Percentiles rank a stretch among this genome's conserved stretches.
Conservation (phyloP, 2,113 vertebrate genomes). For the Spea bombifrons region DNA sequence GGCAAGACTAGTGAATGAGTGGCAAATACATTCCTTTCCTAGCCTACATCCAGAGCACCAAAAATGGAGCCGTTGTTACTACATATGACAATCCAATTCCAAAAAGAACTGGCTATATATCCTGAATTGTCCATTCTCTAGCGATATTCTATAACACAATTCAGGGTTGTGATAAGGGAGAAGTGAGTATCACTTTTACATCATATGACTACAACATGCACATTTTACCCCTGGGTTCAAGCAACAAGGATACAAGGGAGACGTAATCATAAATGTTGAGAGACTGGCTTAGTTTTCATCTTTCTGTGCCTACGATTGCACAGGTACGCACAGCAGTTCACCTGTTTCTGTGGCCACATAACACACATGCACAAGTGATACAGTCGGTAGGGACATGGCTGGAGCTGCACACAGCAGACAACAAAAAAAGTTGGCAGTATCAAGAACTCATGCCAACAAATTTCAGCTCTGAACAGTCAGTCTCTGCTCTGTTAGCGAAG, state of each 20-base stretch:
- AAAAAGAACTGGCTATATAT: constrained; percentile 62
- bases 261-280: constrained; percentile 60
- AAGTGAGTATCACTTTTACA: constrained; percentile 78
- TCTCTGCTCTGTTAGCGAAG: constrained; percentile 95
- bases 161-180: constrained; percentile 58
- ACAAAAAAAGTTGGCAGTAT: constrained; percentile 63
- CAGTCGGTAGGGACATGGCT: constrained; percentile 57
- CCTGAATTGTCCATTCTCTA: constrained; percentile 63
- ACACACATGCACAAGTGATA: constrained; percentile 80
- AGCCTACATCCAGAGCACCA: constrained; percentile 65
- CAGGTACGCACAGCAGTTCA: constrained; percentile 69
- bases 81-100: constrained; percentile 59
- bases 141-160: constrained; percentile 61
- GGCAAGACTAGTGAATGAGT: constrained; percentile 66
- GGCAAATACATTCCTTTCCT: constrained; percentile 60
- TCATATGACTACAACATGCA: constrained; percentile 90
- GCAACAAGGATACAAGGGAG: constrained; percentile 77
- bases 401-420: constrained; percentile 68
- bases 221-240: constrained; percentile 78
- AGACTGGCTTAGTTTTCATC: constrained; percentile 64
- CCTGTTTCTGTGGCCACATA: constrained; percentile 60
- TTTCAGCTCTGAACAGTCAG: constrained; percentile 92
- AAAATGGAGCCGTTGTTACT: constrained; percentile 63
- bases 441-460: constrained; percentile 56
- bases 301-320: constrained; percentile 72